These are phyloP conservation scores for Drosophila peninsularis DNA, from an alignment of 2,888 invertebrate genomes.

Conservation along the genomic window DNA sequence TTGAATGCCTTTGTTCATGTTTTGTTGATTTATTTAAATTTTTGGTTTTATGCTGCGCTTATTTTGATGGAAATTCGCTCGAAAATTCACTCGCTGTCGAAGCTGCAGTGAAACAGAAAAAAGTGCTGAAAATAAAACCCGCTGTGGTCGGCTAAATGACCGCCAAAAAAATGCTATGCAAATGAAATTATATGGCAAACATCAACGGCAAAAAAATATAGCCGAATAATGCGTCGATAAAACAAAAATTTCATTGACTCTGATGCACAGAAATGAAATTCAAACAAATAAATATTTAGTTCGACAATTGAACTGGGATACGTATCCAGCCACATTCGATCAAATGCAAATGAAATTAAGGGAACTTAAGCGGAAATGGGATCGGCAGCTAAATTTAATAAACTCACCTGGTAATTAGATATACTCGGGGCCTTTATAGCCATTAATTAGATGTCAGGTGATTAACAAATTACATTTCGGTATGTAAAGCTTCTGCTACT, in stretches of 20 bases:
- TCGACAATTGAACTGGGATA: constrained; percentile 26
- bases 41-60: constrained; percentile 34
- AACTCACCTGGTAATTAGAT: constrained; percentile 21
- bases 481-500: neutral
- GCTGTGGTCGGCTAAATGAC: constrained; percentile 65
- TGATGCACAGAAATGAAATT: constrained; percentile 45
- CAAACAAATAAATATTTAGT: constrained; percentile 27
- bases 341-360: constrained; percentile 13
- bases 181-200: constrained; percentile 59
- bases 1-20: constrained; percentile 18
- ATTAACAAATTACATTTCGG: neutral
- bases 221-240: constrained; percentile 11
- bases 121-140: neutral
- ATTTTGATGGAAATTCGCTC: constrained; percentile 65
- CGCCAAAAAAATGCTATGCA: constrained; percentile 42
- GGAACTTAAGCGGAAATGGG: constrained; percentile 17
- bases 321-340: constrained; percentile 6
- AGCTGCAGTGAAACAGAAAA: constrained; percentile 3
- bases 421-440: neutral
- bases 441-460: constrained; percentile 5
- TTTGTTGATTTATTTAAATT: constrained; percentile 40
- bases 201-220: constrained; percentile 9
- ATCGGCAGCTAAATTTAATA: constrained; percentile 10
- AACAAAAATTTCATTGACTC: constrained; percentile 42
- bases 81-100: constrained; percentile 22